These are phyloP conservation scores for Ibycter americanus DNA, from an alignment of 2,797 vertebrate genomes.

Conservation along the genomic window DNA sequence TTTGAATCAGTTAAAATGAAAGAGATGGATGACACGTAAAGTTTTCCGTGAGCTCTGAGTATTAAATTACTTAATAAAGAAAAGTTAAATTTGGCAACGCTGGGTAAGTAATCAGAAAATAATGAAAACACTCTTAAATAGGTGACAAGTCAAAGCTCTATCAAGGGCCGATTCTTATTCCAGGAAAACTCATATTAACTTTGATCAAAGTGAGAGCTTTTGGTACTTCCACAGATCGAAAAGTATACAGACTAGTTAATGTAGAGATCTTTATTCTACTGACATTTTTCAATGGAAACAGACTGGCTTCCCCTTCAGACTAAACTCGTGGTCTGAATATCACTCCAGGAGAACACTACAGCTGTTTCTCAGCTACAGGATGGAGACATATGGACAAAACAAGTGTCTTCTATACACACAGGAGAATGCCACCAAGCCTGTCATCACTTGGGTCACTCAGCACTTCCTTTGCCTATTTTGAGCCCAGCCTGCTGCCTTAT, in stretches of 20 bases:
- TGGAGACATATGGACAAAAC: slow-evolving; percentile 52
- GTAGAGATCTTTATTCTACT: slow-evolving; percentile 43
- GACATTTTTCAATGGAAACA: slow-evolving; percentile 47
- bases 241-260: not conserved
- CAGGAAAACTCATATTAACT: slow-evolving; percentile 11
- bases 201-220: not conserved
- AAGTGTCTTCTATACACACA: slow-evolving; percentile 11
- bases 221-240: slow-evolving; percentile 2
- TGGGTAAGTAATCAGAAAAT: slow-evolving; percentile 65
- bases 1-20: slow-evolving; percentile 73
- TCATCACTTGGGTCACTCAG: slow-evolving; percentile 56
- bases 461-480: slow-evolving; percentile 50
- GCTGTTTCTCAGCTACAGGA: slow-evolving; percentile 15
- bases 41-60: slow-evolving; percentile 57
- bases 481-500: slow-evolving; percentile 32
- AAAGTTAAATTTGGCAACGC: slow-evolving; percentile 61
- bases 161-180: not conserved
- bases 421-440: slow-evolving; percentile 53
- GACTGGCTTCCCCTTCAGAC: not conserved
- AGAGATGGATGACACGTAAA: slow-evolving; percentile 65
- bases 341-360: not conserved
- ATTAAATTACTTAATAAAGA: slow-evolving; percentile 75
- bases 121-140: slow-evolving; percentile 68
- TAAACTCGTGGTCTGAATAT: not conserved
- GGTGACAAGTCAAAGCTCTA: slow-evolving; percentile 62